phyloP scores from a whole-genome alignment of 2,888 invertebrate species.

The Drepanosiphum platanoidis region DNA sequence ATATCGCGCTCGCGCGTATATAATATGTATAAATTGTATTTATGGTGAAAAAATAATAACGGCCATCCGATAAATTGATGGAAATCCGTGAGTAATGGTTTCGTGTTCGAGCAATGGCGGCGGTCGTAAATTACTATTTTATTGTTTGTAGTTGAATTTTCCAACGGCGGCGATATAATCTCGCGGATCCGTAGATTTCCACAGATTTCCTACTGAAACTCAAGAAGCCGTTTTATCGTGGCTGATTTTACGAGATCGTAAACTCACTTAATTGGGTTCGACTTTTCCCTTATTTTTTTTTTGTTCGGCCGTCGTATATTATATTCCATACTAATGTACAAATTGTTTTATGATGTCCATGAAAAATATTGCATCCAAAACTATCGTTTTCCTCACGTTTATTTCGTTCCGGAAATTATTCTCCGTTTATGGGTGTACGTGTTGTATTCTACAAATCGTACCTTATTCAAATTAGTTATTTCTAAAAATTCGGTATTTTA shows the following conservation, averaged over 20 bases:
- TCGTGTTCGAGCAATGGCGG: neutral
- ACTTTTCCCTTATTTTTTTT: neutral
- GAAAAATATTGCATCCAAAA: neutral
- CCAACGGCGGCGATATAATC: neutral
- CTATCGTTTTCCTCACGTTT: neutral
- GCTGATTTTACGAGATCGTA: neutral
- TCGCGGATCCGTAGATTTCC: neutral
- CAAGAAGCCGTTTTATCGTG: neutral
- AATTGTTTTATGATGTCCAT: neutral
- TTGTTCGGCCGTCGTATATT: neutral
- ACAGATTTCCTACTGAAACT: neutral
- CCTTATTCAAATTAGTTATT: too few relatives aligned
- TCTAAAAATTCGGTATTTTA: too few relatives aligned
- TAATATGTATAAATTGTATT: neutral
- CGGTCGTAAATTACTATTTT: slow-evolving; percentile 19
- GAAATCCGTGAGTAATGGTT: slow-evolving; percentile 11
- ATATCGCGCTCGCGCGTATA: neutral
- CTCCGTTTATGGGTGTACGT: too few relatives aligned
- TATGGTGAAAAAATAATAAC: slow-evolving; percentile 16
- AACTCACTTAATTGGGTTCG: slow-evolving; percentile 24
- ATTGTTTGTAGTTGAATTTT: slow-evolving; percentile 32
- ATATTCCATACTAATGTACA: neutral
- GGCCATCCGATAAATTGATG: neutral
- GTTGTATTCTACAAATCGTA: neutral
- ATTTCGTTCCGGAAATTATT: neutral